Base-by-base conservation (phyloP, 2,797 vertebrate species). In the Manis crassicaudata region DNA sequence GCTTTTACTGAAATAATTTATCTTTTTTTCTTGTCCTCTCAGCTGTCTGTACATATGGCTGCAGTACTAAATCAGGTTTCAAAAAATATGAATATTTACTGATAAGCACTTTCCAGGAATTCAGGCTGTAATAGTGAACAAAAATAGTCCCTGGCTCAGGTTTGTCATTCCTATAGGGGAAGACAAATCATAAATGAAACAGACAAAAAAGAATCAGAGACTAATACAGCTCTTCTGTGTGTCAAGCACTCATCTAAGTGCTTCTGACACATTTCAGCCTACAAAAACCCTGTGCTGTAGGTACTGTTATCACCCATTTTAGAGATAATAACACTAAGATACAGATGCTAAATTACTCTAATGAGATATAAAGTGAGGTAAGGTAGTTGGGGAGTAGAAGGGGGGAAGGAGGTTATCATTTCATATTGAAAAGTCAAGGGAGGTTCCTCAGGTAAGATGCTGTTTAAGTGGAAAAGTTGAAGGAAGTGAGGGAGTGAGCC, bases 11-110 rank as follows among this genome's bases (percentile, higher is more conserved):
- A 82, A 88, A 84, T 63, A 86, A 77, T 88, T 85, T n/a, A 6
- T 75, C n/a, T 63, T 94, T 63, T 94, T 88, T 94, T 92, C 65
- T 80, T 89, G 18, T 91, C 81, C 83, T 93, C 62, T 96, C 92
- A 94, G 52, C 81, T 93, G 43, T 92, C 84, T 46, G 7, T 56
- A 23, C 81, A 90, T 79, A 94, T 82, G 93, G 46, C 52, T 70
- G 2, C 5, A 63, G 50, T 58, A 54, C 80, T 94, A 90, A 90
- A 73, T 96, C 72, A 85, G 52, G 29, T 43, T 88, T 96, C 56
- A 65, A 29, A 12, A 90, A 18, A 63, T 82, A 52, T 77, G 56
- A 92, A 17, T 73, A 46, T 91, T 92, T 91, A 43, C 76, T 90
- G 68, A 88, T 87, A 83, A 63, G 40, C 4, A 21, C 50, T 81